phyloP scores from a whole-genome alignment of 2,113 vertebrate genomes.

The Nycticorax nycticorax region DNA sequence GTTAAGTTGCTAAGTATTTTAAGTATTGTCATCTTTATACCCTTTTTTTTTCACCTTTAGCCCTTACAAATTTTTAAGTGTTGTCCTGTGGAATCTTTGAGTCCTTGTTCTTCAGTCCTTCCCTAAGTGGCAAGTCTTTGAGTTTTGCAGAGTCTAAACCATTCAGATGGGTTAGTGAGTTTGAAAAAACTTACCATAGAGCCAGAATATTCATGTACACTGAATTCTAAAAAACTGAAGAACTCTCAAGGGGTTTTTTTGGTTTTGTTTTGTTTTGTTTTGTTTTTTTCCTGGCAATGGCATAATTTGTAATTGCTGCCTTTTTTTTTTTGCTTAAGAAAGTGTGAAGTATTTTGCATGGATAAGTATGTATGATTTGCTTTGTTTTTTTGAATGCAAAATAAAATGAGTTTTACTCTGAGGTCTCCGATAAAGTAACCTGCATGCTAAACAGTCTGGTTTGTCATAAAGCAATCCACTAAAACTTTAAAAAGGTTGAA shows the following conservation, averaged over 20 bases:
- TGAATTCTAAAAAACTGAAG: neutral
- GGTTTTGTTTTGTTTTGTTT: neutral
- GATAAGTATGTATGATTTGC: slow-evolving; percentile 2
- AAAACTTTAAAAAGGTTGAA: neutral
- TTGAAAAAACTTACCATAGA: neutral
- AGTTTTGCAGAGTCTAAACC: neutral
- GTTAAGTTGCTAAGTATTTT: neutral
- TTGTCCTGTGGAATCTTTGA: neutral
- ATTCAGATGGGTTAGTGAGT: neutral
- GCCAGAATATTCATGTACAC: neutral
- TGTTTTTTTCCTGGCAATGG: neutral
- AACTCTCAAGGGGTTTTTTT: neutral
- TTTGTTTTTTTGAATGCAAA: neutral
- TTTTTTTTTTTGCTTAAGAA: slow-evolving; percentile 25
- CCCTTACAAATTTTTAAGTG: neutral
- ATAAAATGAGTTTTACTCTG: slow-evolving; percentile 39
- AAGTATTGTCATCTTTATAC: neutral
- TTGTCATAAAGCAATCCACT: neutral
- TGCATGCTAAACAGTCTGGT: neutral
- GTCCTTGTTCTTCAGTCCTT: neutral
- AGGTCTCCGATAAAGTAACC: neutral
- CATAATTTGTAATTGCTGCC: neutral
- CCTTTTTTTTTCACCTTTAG: neutral
- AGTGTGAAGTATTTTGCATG: slow-evolving; percentile 21
- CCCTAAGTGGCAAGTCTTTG: neutral